Evolutionary conservation across 1,140 invertebrate genomes (phyloP).

Genomic region (Theocolax elegans): DNA sequence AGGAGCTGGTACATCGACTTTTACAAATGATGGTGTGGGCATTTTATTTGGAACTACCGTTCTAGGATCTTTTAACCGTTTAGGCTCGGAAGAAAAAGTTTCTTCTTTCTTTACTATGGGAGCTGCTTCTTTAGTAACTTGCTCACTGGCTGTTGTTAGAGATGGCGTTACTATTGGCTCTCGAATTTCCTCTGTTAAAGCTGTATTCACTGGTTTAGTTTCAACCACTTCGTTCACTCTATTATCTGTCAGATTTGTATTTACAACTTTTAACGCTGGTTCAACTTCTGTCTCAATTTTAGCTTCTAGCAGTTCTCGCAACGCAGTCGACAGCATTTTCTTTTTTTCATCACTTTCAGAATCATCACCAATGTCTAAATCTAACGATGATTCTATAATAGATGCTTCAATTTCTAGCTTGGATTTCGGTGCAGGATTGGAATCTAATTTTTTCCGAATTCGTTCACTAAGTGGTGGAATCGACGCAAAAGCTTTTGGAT

Average conservation of each 20-base stretch:
- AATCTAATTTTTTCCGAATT: slow-evolving; percentile 61
- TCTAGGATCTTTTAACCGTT: slow-evolving; percentile 62
- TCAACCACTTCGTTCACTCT: background rate
- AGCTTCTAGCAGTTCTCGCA: slow-evolving; percentile 56
- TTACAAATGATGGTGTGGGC: slow-evolving; percentile 49
- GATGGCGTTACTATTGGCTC: background rate
- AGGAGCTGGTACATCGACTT: slow-evolving; percentile 53
- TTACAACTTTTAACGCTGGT: slow-evolving; percentile 21
- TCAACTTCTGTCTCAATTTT: slow-evolving; percentile 54
- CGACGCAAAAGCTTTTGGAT: slow-evolving; percentile 54
- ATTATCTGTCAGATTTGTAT: background rate
- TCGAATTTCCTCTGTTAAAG: background rate
- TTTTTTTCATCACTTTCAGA: slow-evolving; percentile 52
- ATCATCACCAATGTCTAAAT: slow-evolving; percentile 48
- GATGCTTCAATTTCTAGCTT: slow-evolving; percentile 60
- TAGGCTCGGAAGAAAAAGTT: slow-evolving; percentile 28
- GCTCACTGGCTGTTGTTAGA: background rate
- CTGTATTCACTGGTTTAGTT: background rate
- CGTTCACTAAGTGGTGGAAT: slow-evolving; percentile 64
- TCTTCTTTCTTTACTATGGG: slow-evolving; percentile 12
- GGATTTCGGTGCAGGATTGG: slow-evolving; percentile 44
- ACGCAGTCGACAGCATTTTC: slow-evolving; percentile 57
- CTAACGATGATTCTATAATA: slow-evolving; percentile 63
- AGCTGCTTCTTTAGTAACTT: background rate
- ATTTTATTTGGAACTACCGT: slow-evolving; percentile 61